Base-by-base conservation (phyloP, 2,113 vertebrate genomes). In the Barbus barbus region DNA sequence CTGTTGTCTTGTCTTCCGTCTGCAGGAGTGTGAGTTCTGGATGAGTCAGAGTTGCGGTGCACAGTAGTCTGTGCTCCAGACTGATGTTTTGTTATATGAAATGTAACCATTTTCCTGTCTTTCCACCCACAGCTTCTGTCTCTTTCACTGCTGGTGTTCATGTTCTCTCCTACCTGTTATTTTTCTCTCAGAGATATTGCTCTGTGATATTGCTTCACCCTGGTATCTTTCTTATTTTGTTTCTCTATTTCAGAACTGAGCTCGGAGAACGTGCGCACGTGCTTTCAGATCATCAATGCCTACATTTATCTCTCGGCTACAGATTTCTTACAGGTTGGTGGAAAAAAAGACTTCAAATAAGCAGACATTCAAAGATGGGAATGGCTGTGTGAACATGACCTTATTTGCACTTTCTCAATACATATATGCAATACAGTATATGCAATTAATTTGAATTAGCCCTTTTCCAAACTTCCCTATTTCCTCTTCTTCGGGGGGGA, bases 201-300 rank as follows among this genome's bases (percentile, higher is more conserved):
- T 1, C 28, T 24, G n/a, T 44, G 38, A 51, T 76, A 28, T 84
- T 83, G 44, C 0, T 28, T 65, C 60, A 24, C 24, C 56, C 20
- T 46, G 41, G 16, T 63, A 28, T 79, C 76, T n/a, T 48, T 85
- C 8, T 28, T 88, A 56, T 91, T 85, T 28, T 82, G 44, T 33
- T 89, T 79, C 91, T 90, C 88, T 94, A 91, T 95, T 92, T 60
- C 92, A 99, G 98, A 97, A 87, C 83, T 98, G 90, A 97, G 96
- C 93, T 96, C 97, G 33, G 98, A 99, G 94, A 99, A 98, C 89
- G 93, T 98, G 80, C 94, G 94, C 84, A 98, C 96, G 63, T 99
- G 97, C 92, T 98, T 98, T 92, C 97, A 98, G 93, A 99, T 99
- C 69, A 95, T 98, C 91, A 98, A 95, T 85, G 96, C 96, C 83